phyloP scores from a whole-genome alignment of 2,113 vertebrate genomes.

The Scomber japonicus region DNA sequence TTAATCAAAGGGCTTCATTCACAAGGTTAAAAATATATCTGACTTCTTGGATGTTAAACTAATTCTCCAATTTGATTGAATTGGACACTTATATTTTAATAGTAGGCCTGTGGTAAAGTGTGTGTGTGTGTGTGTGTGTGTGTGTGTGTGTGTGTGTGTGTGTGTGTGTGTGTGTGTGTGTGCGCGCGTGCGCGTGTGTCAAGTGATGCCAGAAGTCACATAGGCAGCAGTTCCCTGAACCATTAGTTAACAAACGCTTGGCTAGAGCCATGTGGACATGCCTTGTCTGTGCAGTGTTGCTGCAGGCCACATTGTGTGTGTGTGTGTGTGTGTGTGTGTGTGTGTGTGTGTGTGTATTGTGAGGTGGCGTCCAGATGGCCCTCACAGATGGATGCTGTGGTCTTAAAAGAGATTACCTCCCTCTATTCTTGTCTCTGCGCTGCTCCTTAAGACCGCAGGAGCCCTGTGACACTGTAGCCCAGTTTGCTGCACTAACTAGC shows the following conservation, averaged over 20 bases:
- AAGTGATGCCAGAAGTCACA: slow-evolving; percentile 47
- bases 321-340: slow-evolving; percentile 31
- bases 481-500: slow-evolving; percentile 68
- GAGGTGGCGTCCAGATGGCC: slow-evolving; percentile 84
- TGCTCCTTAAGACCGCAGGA: slow-evolving; percentile 77
- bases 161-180: slow-evolving; percentile 2
- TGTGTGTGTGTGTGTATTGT: slow-evolving; percentile 35
- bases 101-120: neutral
- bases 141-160: neutral
- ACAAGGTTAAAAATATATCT: neutral
- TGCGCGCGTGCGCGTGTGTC: slow-evolving; percentile 12
- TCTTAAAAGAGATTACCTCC: slow-evolving; percentile 89
- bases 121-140: neutral
- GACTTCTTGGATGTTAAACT: neutral
- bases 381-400: slow-evolving; percentile 87
- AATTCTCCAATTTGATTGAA: neutral
- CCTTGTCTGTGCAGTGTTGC: slow-evolving; percentile 43
- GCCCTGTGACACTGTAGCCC: slow-evolving; percentile 76
- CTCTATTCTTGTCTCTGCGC: slow-evolving; percentile 75
- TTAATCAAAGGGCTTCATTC: slow-evolving; percentile 24
- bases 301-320: slow-evolving; percentile 13
- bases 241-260: slow-evolving; percentile 32
- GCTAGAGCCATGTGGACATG: slow-evolving; percentile 42
- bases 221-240: slow-evolving; percentile 45
- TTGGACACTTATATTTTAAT: neutral